Conservation (phyloP, 2,797 vertebrate species). For the Mareca penelope region DNA sequence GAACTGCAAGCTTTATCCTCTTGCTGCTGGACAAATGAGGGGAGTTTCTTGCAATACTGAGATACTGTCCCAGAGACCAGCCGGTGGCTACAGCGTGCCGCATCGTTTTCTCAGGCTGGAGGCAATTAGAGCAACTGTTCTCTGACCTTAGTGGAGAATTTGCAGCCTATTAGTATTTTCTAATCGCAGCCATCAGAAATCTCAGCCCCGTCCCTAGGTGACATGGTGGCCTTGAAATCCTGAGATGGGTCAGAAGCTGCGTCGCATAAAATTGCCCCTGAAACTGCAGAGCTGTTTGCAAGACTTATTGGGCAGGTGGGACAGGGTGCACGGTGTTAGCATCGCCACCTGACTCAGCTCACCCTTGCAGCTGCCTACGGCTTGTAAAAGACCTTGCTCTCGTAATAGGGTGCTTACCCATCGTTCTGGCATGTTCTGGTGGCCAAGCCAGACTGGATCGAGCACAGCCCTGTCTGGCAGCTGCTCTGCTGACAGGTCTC, state of each 20-base stretch:
- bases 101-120: accelerated
- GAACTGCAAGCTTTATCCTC: background rate
- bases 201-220: background rate
- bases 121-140: background rate
- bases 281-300: background rate
- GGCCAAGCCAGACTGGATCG: background rate
- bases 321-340: background rate
- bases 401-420: background rate
- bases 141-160: background rate
- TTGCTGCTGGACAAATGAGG: background rate
- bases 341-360: background rate
- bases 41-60: background rate
- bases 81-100: accelerated
- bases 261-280: background rate
- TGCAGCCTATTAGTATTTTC: background rate
- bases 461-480: background rate
- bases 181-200: background rate
- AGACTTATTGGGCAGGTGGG: background rate
- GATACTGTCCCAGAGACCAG: background rate
- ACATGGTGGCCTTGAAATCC: background rate
- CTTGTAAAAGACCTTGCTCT: background rate
- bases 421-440: background rate
- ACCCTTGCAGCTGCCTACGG: background rate
- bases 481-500: background rate
- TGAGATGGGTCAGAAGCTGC: background rate